Percentiles rank a stretch among this genome's conserved stretches.
These are phyloP conservation scores for Otolemur crassicaudatus DNA, from an alignment of 2,797 vertebrate genomes.

Conservation along the genomic window DNA sequence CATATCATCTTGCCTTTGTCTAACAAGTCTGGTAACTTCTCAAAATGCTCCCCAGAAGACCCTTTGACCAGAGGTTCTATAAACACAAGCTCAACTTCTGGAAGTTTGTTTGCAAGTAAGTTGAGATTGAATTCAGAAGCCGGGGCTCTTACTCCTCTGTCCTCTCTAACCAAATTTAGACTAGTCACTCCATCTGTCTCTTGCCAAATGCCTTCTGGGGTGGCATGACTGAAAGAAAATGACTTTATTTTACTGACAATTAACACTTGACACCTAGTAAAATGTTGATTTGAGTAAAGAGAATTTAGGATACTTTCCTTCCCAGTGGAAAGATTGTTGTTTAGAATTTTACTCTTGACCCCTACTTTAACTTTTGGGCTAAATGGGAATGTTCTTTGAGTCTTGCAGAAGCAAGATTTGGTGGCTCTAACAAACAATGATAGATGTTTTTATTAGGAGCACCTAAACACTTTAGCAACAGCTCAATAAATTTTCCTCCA, in stretches of 20 bases:
- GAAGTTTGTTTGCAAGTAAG: not conserved
- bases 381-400: not conserved
- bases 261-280: not conserved
- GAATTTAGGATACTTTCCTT: not conserved
- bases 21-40: not conserved
- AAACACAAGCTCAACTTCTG: not conserved
- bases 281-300: not conserved
- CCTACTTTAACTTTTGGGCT: not conserved
- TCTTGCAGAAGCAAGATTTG: not conserved
- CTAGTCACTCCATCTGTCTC: not conserved
- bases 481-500: conserved; percentile 39
- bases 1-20: not conserved
- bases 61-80: not conserved
- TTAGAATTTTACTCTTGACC: not conserved
- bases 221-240: conserved; percentile 24
- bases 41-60: not conserved
- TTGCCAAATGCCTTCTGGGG: not conserved
- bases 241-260: not conserved
- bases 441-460: not conserved
- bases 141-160: not conserved
- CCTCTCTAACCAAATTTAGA: conserved; percentile 4
- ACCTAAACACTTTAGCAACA: not conserved
- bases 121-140: conserved; percentile 12
- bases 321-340: not conserved
- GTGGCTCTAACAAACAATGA: not conserved